Percentiles rank a stretch among this genome's conserved stretches.
These are phyloP conservation scores for Brienomyrus brachyistius DNA, from an alignment of 2,113 vertebrate species.

Conservation along the genomic window DNA sequence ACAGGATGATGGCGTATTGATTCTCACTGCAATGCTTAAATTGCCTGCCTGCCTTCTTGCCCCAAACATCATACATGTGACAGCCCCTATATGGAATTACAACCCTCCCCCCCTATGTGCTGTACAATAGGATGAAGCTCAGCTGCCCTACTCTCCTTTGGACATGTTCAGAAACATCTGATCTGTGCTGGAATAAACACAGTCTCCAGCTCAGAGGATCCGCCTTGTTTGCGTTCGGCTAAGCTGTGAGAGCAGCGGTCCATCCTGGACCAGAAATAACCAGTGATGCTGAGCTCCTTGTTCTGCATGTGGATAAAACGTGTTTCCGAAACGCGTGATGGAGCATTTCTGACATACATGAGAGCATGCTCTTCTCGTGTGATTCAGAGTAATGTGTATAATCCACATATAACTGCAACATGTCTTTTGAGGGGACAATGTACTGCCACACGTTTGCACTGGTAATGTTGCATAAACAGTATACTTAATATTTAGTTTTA, in stretches of 20 bases:
- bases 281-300: background rate
- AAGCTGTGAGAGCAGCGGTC: conserved; percentile 35
- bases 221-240: conserved; percentile 26
- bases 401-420: background rate
- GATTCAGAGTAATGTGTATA: background rate
- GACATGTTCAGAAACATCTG: background rate
- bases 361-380: background rate
- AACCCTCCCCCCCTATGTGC: background rate
- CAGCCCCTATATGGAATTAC: conserved; percentile 60
- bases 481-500: background rate
- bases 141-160: conserved; percentile 43
- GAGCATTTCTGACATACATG: background rate
- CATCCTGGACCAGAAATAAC: conserved; percentile 6
- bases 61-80: conserved; percentile 53
- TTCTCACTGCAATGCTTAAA: conserved; percentile 64
- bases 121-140: conserved; percentile 36
- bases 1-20: conserved; percentile 73
- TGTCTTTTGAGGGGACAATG: background rate
- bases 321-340: background rate
- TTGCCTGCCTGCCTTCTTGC: conserved; percentile 69
- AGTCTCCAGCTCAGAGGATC: conserved; percentile 32
- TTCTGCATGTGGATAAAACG: conserved; percentile 9
- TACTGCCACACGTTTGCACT: background rate
- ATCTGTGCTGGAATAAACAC: conserved; percentile 16
- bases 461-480: background rate